Base-by-base conservation (phyloP, 2,797 vertebrate genomes). In the Karalla daura region DNA sequence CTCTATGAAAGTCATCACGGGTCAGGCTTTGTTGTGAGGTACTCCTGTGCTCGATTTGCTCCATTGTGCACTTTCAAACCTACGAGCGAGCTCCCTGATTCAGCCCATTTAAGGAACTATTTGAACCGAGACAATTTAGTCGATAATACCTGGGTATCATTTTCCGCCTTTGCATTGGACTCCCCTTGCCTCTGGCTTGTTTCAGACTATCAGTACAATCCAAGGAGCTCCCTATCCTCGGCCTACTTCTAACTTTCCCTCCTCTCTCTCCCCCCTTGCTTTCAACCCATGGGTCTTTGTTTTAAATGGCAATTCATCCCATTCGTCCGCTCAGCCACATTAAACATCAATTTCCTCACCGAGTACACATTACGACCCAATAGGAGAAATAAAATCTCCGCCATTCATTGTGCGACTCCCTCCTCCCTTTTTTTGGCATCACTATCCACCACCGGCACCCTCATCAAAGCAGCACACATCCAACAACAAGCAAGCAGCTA, bases 231-330 rank as follows among this genome's bases (percentile, higher is more conserved):
- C 88, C 84, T 84, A 74, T 86, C 76, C 79, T 74, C 76, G 81
- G 81, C 86, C 89, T 87, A 83, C 79, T 85, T 87, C 87, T 71
- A 55, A 76, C 76, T 73, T 78, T 49, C 70, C 62, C 64, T 66
- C 51, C 59, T 63, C 64, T 78, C 65, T 68, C 49, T 64, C 30
- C 70, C 40, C 54, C 67, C 71, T 45, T 33, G 63, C 82, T 78
- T 83, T 70, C 82, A 86, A 86, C 70, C 81, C 84, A 86, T 58
- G 75, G 83, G 81, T 80, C 89, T 90, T 89, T 87, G 88, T 90
- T 91, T 93, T 89, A 92, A 93, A 92, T 88, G 90, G 86, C 90
- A 90, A 89, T 90, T 90, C 83, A 89, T 92, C 86, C 86, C 72
- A 73, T 83, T 85, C 83, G 75, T 81, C 84, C 65, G 83, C 89